A percentile compares a stretch with the other conserved stretches of the same genome.
phyloP scores from a whole-genome alignment of 2,797 vertebrate genomes.

The Amblyraja radiata region DNA sequence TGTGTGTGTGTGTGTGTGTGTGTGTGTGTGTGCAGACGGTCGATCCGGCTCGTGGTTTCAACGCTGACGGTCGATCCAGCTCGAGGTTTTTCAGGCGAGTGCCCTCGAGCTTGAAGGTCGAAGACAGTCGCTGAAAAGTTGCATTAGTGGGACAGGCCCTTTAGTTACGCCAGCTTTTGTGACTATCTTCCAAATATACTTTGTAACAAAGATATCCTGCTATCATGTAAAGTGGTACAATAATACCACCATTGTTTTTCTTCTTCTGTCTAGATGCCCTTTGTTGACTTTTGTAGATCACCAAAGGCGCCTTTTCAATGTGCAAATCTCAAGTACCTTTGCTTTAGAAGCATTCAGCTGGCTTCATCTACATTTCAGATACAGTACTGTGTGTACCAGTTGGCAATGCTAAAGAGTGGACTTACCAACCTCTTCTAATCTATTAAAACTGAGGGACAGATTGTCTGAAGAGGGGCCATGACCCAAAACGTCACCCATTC shows the following conservation, averaged over 20 bases:
- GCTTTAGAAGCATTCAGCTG: neutral
- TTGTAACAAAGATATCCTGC: no score
- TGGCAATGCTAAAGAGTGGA: neutral
- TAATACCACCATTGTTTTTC: neutral
- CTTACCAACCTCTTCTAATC: neutral
- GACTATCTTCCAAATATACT: neutral
- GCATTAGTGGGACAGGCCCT: no score
- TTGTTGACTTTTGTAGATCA: neutral
- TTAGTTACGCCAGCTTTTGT: no score
- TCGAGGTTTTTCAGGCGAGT: no score
- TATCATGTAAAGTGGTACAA: no score
- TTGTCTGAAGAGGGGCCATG: neutral
- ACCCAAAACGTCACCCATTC: no score
- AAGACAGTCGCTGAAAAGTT: no score
- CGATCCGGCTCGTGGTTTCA: no score
- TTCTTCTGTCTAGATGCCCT: neutral
- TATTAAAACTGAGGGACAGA: neutral
- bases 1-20: no score
- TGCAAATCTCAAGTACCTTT: neutral
- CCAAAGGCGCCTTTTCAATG: neutral
- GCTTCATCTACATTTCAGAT: neutral
- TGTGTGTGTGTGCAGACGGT: no score
- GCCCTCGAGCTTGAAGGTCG: no score
- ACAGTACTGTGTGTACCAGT: neutral
- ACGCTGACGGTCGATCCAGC: no score